Evolutionary conservation across 35 echinoderm and acorn worm genomes (phyloP), one percentile per base, ranked within the genome.

Genomic region (Amphiura filiformis): DNA sequence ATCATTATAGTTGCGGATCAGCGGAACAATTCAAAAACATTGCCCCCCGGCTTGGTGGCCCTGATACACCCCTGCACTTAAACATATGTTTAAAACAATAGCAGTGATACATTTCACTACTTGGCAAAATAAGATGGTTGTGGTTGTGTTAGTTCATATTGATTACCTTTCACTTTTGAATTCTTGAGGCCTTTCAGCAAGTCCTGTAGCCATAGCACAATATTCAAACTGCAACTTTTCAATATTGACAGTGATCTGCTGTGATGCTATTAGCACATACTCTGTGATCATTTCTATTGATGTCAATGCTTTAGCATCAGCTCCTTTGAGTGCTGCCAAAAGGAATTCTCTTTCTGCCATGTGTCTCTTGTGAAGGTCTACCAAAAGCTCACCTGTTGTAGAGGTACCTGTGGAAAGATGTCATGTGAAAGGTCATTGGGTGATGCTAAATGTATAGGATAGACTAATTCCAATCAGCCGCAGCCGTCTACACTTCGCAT

Each of bases 211-310:
- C 75, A 94, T 94, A 38, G 92, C 82, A 39, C 89, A 84, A 86
- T 94, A 91, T 81, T 94, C 90, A 86, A 98, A 94, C 13, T 70
- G 42, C 41, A 91, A 82, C 0, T 85, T 80, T 44, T 94, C 93
- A 11, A 26, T 77, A 56, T 38, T 44, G 76, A 84, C 89, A 26
- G 89, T 86, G 49, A 86, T 75, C 65, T 90, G 83, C 76, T 94
- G 89, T 7, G 77, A 79, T 13, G 87, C 89, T 31, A 92, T 85
- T 26, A 85, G 83, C 36, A 88, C 87, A 84, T 92, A 98, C 65
- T 94, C 90, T 26, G 96, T 94, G n/a, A 98, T 87, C 96, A 98
- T 98, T 80, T 98, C 96, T 18, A 84, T 90, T 13, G 92, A 91
- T 35, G 90, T 92, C 41, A 98, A 82, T 34, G 93, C 89, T 40